Base-by-base conservation (phyloP, 2,113 vertebrate genomes). In the Phrynocephalus versicolor region DNA sequence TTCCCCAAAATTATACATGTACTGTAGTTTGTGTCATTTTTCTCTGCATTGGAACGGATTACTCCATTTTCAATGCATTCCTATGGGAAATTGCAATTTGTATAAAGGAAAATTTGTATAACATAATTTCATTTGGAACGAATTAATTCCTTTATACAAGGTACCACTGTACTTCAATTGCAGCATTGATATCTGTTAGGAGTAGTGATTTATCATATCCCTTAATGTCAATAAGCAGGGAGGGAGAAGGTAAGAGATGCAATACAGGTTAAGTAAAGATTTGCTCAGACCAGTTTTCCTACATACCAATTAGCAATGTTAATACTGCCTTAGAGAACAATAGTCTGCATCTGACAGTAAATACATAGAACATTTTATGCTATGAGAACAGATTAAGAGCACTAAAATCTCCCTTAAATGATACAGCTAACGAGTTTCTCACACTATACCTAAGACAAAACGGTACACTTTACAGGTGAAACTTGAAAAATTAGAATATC, bases 191-290 rank as follows among this genome's bases (percentile, higher is more conserved):
- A 71, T 81, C 45, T 82, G 6, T 57, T 81, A 55, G 16, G n/a
- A 82, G 12, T 8, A 6, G n/a, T 71, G 55, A 82, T 82, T 82
- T 82, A 51, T 81, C 33, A 41, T 81, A 69, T 69, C 57, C 19
- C 51, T 82, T 82, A 33, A 71, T 37, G 30, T 69, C 64, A 81
- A 81, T 69, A 82, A 82, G 67, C n/a, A 82, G 45, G 45, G 6
- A 30, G 51, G 18, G 35, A 57, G 21, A 82, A n/a, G 41, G 33
- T 57, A 18, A 23, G n/a, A 12, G 12, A 71, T 58, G 45, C 15
- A 57, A n/a, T 16, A 82, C 62, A 82, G n/a, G 2, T 23, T 55
- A 67, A 70, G 39, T 70, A 30, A 82, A 71, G 51, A 82, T 14
- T 57, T 71, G 80, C 80, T 82, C n/a, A 82, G 51, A 71, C n/a